Evolutionary conservation across 2,888 invertebrate species (phyloP).

Genomic region (Herminia tarsipennalis): DNA sequence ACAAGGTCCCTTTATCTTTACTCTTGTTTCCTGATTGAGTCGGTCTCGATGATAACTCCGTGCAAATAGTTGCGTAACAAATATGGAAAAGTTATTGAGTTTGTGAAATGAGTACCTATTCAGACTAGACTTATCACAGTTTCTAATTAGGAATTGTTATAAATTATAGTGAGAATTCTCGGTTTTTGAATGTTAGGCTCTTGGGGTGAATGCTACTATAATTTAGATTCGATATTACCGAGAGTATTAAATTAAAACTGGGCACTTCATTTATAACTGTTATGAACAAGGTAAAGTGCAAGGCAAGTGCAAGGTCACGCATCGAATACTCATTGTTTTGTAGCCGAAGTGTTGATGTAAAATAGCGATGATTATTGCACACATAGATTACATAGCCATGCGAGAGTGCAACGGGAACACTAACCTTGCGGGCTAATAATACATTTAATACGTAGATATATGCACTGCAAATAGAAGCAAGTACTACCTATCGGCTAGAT

Average conservation of each 20-base stretch:
- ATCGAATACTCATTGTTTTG: slow-evolving; percentile 27
- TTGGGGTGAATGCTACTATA: no score
- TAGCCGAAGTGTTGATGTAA: slow-evolving; percentile 30
- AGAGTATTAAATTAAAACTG: no score
- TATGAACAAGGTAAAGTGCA: no score
- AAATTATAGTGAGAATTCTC: no score
- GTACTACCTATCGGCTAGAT: slow-evolving; percentile 51
- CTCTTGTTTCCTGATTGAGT: slow-evolving; percentile 24
- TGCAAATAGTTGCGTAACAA: no score
- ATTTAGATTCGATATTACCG: no score
- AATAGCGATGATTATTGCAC: slow-evolving; percentile 33
- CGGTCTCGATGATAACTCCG: slow-evolving; percentile 3
- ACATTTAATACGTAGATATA: slow-evolving; percentile 73
- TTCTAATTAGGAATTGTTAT: no score
- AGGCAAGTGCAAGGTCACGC: slow-evolving; percentile 34
- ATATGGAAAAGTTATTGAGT: no score
- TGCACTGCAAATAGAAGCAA: slow-evolving; percentile 60
- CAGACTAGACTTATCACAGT: no score
- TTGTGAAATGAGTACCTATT: no score
- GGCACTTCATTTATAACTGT: no score
- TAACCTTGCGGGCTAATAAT: slow-evolving; percentile 82
- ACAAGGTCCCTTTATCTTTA: slow-evolving; percentile 32
- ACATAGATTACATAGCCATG: slow-evolving; percentile 42
- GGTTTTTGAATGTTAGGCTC: no score
- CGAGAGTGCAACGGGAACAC: slow-evolving; percentile 67